These are phyloP conservation scores for Tinamus guttatus DNA, from an alignment of 2,113 vertebrate species.

Conservation along the genomic window DNA sequence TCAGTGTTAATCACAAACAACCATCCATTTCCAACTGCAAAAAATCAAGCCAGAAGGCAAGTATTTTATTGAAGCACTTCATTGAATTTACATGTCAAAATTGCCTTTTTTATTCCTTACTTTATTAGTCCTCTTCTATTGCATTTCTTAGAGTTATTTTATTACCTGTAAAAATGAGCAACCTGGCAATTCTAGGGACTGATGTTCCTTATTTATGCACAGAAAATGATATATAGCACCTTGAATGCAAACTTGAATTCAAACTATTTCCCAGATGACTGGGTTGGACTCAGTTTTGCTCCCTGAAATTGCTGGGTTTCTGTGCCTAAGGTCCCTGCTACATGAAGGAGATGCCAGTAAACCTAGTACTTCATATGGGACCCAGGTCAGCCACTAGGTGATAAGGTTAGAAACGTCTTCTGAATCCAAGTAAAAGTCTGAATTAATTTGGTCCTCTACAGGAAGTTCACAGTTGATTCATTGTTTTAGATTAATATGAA, in stretches of 20 bases:
- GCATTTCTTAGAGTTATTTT: background rate
- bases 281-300: background rate
- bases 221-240: background rate
- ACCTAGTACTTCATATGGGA: background rate
- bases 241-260: background rate
- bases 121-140: slow-evolving; percentile 1
- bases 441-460: background rate
- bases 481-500: background rate
- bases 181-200: background rate
- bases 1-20: slow-evolving; percentile 14
- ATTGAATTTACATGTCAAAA: slow-evolving; percentile 27
- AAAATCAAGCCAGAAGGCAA: slow-evolving; percentile 41
- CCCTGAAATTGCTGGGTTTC: background rate
- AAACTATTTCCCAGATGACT: background rate
- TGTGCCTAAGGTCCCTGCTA: background rate
- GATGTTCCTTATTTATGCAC: background rate
- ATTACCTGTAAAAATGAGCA: background rate
- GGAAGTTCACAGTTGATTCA: background rate
- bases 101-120: background rate
- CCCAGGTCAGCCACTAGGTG: background rate
- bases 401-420: background rate
- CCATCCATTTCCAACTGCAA: background rate
- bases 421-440: background rate
- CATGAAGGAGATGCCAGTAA: background rate
- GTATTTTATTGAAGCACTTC: slow-evolving; percentile 25